Conservation (phyloP, 2,888 invertebrate genomes). For the Sinopyrophorus schimmeli region DNA sequence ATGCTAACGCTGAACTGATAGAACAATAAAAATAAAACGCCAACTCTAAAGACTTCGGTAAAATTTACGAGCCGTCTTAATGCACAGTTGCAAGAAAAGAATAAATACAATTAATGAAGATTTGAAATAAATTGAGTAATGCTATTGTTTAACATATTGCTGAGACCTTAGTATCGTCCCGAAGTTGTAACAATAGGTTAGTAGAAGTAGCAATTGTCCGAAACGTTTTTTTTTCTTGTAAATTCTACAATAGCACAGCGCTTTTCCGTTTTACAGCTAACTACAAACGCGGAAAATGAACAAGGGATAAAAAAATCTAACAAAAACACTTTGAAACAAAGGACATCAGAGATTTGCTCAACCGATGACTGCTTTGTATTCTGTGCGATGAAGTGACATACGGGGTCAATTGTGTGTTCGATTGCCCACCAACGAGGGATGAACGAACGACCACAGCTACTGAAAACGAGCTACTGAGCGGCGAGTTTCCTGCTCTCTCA, state of each 20-base stretch:
- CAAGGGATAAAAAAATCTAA: slow-evolving; percentile 40
- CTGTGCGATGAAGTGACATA: slow-evolving; percentile 47
- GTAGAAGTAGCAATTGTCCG: slow-evolving; percentile 16
- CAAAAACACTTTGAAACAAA: slow-evolving; percentile 46
- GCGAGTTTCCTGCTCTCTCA: slow-evolving; percentile 34
- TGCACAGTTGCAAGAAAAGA: too few species aligned
- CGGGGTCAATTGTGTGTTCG: slow-evolving; percentile 49
- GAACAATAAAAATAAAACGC: too few species aligned
- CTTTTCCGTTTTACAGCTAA: slow-evolving; percentile 30
- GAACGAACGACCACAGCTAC: slow-evolving; percentile 34
- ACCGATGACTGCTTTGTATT: slow-evolving; percentile 47
- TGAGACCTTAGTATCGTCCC: too few species aligned
- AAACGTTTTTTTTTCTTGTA: slow-evolving; percentile 23
- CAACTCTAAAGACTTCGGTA: too few species aligned
- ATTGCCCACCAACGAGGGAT: slow-evolving; percentile 45
- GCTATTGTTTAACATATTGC: too few species aligned
- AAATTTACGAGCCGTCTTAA: too few species aligned
- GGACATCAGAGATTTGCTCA: slow-evolving; percentile 44
- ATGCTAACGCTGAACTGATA: too few species aligned
- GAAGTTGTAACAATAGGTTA: slow-evolving; percentile 15
- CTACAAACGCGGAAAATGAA: slow-evolving; percentile 39
- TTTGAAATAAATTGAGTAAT: slow-evolving; percentile 3
- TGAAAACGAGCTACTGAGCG: slow-evolving; percentile 35
- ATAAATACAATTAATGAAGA: too few species aligned
- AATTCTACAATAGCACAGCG: slow-evolving; percentile 23